Conservation (phyloP, 2,797 vertebrate genomes). For the Hydrophis major region DNA sequence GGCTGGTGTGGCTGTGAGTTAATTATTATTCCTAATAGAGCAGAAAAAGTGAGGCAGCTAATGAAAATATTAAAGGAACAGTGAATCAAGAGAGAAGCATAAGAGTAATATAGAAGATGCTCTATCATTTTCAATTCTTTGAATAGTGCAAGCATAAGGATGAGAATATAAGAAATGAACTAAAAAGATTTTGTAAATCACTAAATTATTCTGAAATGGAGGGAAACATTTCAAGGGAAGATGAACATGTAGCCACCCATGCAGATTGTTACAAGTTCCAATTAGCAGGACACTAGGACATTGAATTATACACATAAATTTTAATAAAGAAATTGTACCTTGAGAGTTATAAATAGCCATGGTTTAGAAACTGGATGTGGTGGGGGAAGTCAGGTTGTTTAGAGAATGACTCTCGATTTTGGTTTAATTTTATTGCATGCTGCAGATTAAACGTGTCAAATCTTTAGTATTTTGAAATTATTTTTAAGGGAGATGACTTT, state of each 20-base stretch:
- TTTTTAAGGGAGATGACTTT: not conserved
- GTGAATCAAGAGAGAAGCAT: not conserved
- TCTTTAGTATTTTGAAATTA: not conserved
- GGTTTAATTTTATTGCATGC: not conserved
- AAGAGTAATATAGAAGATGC: not conserved
- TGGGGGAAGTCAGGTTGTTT: not conserved
- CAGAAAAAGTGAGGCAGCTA: not conserved
- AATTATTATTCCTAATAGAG: not conserved
- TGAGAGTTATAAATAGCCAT: not conserved
- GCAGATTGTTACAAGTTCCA: not conserved
- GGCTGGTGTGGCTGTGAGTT: not conserved
- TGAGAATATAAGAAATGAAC: not conserved
- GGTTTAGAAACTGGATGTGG: not conserved
- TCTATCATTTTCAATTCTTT: not conserved
- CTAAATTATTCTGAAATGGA: not conserved
- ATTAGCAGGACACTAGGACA: not conserved
- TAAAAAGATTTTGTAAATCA: not conserved
- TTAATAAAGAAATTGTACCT: not conserved
- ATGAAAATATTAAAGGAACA: not conserved
- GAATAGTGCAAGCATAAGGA: not conserved
- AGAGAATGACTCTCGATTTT: not conserved
- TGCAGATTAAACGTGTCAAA: not conserved
- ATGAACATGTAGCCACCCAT: not conserved
- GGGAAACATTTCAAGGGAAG: not conserved
- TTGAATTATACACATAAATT: not conserved